A percentile compares a stretch with the other conserved stretches of the same genome.
These are phyloP conservation scores for Luperina nickerlii DNA, from an alignment of 2,888 invertebrate species.

Conservation along the genomic window DNA sequence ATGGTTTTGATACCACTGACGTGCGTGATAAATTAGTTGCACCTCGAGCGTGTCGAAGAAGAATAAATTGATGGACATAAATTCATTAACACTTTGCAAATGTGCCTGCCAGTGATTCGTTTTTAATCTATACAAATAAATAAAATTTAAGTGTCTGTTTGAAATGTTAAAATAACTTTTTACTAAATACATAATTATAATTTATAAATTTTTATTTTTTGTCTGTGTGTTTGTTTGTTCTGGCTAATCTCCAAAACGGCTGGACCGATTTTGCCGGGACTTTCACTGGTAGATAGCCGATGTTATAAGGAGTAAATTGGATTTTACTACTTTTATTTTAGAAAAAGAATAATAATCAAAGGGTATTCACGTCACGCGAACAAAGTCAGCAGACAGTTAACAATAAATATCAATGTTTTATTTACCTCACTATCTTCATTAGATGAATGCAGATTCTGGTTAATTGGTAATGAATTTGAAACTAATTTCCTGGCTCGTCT, in stretches of 20 bases:
- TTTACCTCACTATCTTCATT: slow-evolving; percentile 95
- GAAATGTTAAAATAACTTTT: too few species aligned
- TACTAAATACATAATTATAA: neutral
- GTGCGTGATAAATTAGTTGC: neutral
- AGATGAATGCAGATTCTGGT: slow-evolving; percentile 91
- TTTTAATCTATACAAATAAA: neutral
- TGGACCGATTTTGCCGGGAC: neutral
- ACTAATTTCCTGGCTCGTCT: slow-evolving; percentile 91
- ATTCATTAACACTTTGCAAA: slow-evolving; percentile 6
- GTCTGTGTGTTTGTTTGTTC: neutral
- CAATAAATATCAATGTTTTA: slow-evolving; percentile 12
- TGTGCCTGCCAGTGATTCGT: neutral
- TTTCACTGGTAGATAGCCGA: neutral
- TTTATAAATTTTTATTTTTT: neutral
- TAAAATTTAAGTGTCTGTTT: neutral
- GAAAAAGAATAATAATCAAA: too few species aligned
- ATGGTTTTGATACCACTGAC: neutral
- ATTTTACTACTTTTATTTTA: too few species aligned
- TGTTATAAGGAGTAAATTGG: neutral
- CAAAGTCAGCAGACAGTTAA: neutral
- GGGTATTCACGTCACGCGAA: too few species aligned
- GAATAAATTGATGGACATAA: slow-evolving; percentile 3
- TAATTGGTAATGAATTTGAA: slow-evolving; percentile 90
- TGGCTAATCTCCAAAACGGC: neutral
- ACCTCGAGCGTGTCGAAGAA: neutral